These are phyloP conservation scores for Botrylloides violaceus DNA, from an alignment of 23 tunicate species.

Conservation along the genomic window DNA sequence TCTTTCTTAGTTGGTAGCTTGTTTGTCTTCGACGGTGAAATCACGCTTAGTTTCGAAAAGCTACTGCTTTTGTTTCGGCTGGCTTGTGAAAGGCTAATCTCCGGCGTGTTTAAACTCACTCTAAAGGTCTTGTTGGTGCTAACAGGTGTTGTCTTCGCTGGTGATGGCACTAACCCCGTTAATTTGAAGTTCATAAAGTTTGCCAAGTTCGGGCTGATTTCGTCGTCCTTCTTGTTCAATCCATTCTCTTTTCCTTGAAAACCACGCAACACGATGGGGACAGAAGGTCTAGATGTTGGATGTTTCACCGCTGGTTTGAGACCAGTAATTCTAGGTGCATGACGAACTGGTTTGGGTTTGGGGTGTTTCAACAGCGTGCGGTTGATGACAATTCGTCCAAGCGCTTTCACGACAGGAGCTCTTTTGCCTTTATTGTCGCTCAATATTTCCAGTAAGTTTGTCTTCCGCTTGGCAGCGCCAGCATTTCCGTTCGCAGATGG, in stretches of 20 bases:
- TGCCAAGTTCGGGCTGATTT: conserved; percentile 8
- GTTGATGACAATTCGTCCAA: conserved; percentile 15
- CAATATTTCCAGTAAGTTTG: conserved; percentile 11
- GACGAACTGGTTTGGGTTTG: neutral
- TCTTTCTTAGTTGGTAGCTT: neutral
- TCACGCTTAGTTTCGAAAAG: neutral
- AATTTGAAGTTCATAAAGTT: conserved; percentile 25
- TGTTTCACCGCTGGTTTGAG: neutral
- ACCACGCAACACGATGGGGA: neutral
- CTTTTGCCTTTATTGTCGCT: neutral
- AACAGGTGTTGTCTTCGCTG: neutral
- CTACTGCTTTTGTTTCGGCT: neutral
- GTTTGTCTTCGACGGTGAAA: neutral
- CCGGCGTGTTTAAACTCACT: neutral
- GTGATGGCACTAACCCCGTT: neutral
- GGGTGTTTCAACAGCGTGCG: conserved; percentile 5
- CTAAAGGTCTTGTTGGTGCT: neutral
- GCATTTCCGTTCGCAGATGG: neutral
- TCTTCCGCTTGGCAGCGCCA: neutral
- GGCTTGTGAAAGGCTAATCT: neutral
- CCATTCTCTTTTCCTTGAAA: conserved; percentile 3
- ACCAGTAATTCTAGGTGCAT: neutral
- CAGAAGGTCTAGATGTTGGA: neutral
- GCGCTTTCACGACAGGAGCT: conserved; percentile 19
- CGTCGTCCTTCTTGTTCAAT: neutral